Base-by-base conservation (phyloP, 2,113 vertebrate genomes). In the Sander lucioperca region DNA sequence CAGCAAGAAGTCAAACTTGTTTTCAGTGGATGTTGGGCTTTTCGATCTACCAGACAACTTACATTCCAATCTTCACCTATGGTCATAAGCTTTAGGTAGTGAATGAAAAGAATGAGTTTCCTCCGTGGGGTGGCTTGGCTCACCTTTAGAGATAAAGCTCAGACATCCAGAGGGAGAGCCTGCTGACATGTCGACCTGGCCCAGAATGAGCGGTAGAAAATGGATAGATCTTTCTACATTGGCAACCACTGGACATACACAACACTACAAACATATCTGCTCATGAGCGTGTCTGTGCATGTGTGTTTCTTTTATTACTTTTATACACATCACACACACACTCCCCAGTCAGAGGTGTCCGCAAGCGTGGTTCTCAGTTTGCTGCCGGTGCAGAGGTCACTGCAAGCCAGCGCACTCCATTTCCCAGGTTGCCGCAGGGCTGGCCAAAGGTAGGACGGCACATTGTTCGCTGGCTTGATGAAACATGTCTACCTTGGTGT, bases 361-460 rank as follows among this genome's bases (percentile, higher is more conserved):
- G 58, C 81, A 72, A 56, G 59, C 25, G 2, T 30, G 36, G 73
- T n/a, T 77, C 65, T 78, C 63, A 39, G 70, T 71, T 82, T 68
- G 61, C 74, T 36, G 68, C 50, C 16, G 57, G 80, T 56, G 74
- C 80, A 79, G 67, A 84, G 91, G 93, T 92, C 88, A 89, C 74
- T 11, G 53, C 39, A 2, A 85, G 79, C 77, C 82, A 53, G 73
- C 87, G 76, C 89, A 94, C 89, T 93, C 89, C 90, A 94, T 92
- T 91, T 91, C 91, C 92, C 91, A 91, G 86, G 76, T 54, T 92
- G 87, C 92, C 39, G 47, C 2, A 23, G 88, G 89, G 87, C 88
- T 39, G 75, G 73, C 80, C 19, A 3, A 86, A 84, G 86, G 86
- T 87, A 89, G 79, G 69, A 15, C 19, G 36, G 30, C 14, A 4